Evolutionary conservation across 1,140 invertebrate species (phyloP), one percentile per base, ranked within the genome.

Genomic region (Bursaphelenchus mucronatus): DNA sequence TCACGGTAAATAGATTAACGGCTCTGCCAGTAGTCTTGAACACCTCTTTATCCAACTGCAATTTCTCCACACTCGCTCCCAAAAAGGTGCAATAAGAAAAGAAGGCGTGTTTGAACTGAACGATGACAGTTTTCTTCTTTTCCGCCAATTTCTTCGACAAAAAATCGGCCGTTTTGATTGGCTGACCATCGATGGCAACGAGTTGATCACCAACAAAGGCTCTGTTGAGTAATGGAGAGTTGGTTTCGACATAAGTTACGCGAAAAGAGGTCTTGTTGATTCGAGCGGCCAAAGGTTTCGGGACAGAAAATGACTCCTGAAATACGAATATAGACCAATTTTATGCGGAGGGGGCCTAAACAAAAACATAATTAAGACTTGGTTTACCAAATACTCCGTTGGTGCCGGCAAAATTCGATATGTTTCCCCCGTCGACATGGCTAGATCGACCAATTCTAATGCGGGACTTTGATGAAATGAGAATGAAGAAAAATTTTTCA

Each of bases 221-320:
- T 41, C 46, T 5, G 9, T 45, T 50, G 17, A 13, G n/a, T n/a
- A 54, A 21, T 10, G 50, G 13, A 0, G 43, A 21, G 50, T 65
- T 65, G 5, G 58, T n/a, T 67, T 63, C 64, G 30, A 65, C 64
- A 39, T 63, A 41, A 13, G 62, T 63, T 44, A 63, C 62, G 17
- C 62, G 62, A 19, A 63, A 52, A 17, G 15, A 44, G n/a, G 17
- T 59, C 46, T 63, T 63, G 19, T 63, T 50, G 46, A 63, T 57
- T 47, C 62, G 62, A n/a, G 58, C 41, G 0, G 50, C 62, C 11
- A 63, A 15, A 0, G 62, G 62, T 41, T 63, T 63, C 30, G 15
- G 21, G 13, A 63, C 62, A 0, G 15, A 39, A 3, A 61, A 44
- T 52, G 57, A 47, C 40, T 61, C 57, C 57, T 61, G 6, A 21